Evolutionary conservation across 2,113 vertebrate species (phyloP).

Genomic region (Gallinago media): DNA sequence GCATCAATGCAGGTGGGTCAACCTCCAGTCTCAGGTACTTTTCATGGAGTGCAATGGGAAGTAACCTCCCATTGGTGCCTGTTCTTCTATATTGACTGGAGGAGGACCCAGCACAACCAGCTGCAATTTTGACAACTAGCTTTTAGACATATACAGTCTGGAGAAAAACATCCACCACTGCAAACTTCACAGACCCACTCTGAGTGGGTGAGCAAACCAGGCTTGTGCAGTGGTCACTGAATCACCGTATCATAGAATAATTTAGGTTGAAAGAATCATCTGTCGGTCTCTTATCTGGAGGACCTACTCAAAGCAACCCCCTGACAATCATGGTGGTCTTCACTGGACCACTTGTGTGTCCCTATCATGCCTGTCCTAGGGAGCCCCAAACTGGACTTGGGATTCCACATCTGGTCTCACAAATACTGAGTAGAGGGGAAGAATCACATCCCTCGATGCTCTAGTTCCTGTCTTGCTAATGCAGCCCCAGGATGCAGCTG

Average conservation of each 20-base stretch:
- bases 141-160: not conserved
- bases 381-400: not conserved
- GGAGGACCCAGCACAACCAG: not conserved
- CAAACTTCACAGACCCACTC: not conserved
- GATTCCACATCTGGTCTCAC: not conserved
- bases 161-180: not conserved
- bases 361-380: not conserved
- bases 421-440: not conserved
- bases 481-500: not conserved
- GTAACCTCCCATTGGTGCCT: not conserved
- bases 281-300: not conserved
- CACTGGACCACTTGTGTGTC: not conserved
- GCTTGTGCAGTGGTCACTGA: not conserved
- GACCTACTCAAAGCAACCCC: not conserved
- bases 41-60: not conserved
- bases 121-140: not conserved
- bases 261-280: not conserved
- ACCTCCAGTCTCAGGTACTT: not conserved
- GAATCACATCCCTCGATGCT: accelerated
- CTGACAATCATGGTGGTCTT: accelerated
- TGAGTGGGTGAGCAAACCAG: not conserved
- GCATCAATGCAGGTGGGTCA: not conserved
- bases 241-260: not conserved
- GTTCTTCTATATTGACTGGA: not conserved
- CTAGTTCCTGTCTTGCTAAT: not conserved